Evolutionary conservation across 2,113 vertebrate species (phyloP), one percentile per base, ranked within the genome.

Genomic region (Numenius arquata): DNA sequence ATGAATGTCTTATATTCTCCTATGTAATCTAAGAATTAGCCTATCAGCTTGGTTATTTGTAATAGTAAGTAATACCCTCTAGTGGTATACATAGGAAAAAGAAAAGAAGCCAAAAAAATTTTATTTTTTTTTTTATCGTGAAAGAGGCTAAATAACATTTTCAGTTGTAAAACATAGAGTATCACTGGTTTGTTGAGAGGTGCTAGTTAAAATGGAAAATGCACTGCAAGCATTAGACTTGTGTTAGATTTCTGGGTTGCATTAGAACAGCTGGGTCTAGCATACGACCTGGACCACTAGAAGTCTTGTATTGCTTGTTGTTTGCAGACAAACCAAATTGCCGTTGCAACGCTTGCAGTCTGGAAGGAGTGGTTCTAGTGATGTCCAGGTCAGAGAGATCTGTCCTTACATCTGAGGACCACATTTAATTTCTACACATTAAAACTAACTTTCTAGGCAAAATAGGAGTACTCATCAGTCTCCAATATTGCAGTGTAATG

Each of bases 41-140:
- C 88, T 62, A 47, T 50, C 48, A 34, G 41, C 22, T 32, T 82
- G 34, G 40, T 78, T 84, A 61, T 87, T 93, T 90, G 34, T 79
- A 63, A 71, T 20, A 86, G 85, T 50, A 65, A 89, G 65, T 74
- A 84, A 89, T 94, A 92, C 95, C 92, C 93, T 96, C 95, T 96
- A 96, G 92, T 90, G 95, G 96, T 78, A 72, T 56, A 72, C 21
- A 13, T 0, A 72, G 75, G 85, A 87, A 95, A 63, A 71, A 47
- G 56, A 71, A 77, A 88, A 88, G 38, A 65, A 92, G 47, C 20
- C 41, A 91, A 59, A 73, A 67, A 76, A 70, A 48, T 16, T 34
- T 16, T 40, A 38, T 22, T 72, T 27, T 20, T 56, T 86, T 30
- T 52, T 21, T 53, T 22, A 48, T 53, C 8, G 1, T 61, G 34